Evolutionary conservation across 2,888 invertebrate species (phyloP).

Genomic region (Miltochrista miniata): DNA sequence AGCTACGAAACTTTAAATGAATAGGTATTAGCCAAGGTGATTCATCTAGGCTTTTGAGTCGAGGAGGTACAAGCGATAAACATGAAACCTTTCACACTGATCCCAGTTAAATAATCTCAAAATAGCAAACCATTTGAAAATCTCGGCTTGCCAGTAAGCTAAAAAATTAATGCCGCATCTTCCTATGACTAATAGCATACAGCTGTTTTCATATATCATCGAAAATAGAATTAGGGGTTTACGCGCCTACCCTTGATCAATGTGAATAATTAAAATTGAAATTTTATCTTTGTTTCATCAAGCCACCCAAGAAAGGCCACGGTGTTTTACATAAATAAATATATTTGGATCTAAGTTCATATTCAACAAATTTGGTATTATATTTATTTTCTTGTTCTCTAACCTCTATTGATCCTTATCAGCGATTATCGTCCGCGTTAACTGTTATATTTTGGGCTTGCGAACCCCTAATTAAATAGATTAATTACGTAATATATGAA

Average conservation of each 20-base stretch:
- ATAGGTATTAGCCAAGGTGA: no score
- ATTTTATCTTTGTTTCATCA: conserved; percentile 61
- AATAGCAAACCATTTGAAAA: background rate
- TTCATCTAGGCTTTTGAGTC: no score
- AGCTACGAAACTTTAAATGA: no score
- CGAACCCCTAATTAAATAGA: conserved; percentile 21
- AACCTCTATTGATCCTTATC: conserved; percentile 27
- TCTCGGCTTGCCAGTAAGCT: no score
- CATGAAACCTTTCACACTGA: no score
- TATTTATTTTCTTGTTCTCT: conserved; percentile 23
- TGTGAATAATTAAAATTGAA: conserved; percentile 73
- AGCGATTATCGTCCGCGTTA: conserved; percentile 22
- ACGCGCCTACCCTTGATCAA: conserved; percentile 63
- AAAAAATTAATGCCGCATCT: conserved; percentile 49
- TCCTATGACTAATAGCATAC: conserved; percentile 70
- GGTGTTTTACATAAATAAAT: conserved; percentile 43
- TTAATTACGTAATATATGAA: conserved; percentile 14
- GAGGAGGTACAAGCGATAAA: no score
- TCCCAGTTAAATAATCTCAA: background rate
- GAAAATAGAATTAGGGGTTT: conserved; percentile 77
- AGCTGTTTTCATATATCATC: conserved; percentile 68
- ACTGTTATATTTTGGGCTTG: conserved; percentile 23
- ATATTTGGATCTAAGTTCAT: conserved; percentile 31
- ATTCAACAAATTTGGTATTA: conserved; percentile 22
- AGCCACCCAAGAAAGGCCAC: conserved; percentile 71